Evolutionary conservation across 2,888 invertebrate species (phyloP).

Genomic region (Drosophila paramelanica): DNA sequence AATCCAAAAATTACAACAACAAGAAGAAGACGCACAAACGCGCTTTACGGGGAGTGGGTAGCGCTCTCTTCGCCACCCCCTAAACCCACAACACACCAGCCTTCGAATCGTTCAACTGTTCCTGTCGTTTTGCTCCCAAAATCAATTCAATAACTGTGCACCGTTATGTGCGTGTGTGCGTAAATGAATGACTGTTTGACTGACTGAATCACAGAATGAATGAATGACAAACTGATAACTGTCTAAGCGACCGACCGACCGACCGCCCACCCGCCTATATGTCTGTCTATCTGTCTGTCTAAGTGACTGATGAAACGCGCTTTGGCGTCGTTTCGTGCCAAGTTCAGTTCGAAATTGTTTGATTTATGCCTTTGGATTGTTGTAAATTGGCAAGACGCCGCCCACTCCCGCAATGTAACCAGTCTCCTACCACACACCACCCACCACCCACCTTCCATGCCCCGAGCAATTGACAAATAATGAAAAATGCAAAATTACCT

Average conservation of each 20-base stretch:
- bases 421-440: neutral
- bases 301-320: slow-evolving; percentile 17
- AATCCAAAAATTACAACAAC: slow-evolving; percentile 78
- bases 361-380: slow-evolving; percentile 78
- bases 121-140: slow-evolving; percentile 55
- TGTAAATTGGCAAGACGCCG: slow-evolving; percentile 67
- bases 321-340: slow-evolving; percentile 48
- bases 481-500: slow-evolving; percentile 76
- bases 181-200: slow-evolving; percentile 64
- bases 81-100: neutral
- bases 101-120: slow-evolving; percentile 25
- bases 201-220: slow-evolving; percentile 47
- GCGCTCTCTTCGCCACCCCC: slow-evolving; percentile 3
- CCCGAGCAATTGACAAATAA: slow-evolving; percentile 72
- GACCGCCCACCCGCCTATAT: slow-evolving; percentile 15
- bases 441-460: slow-evolving; percentile 12
- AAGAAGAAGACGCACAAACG: slow-evolving; percentile 41
- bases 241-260: slow-evolving; percentile 24
- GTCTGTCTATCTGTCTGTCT: slow-evolving; percentile 21
- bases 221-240: slow-evolving; percentile 45
- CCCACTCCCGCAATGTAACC: neutral
- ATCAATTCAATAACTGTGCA: slow-evolving; percentile 73
- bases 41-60: neutral
- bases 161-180: slow-evolving; percentile 73
- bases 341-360: slow-evolving; percentile 74